These are phyloP conservation scores for Bucco capensis DNA, from an alignment of 2,113 vertebrate species.

Conservation along the genomic window DNA sequence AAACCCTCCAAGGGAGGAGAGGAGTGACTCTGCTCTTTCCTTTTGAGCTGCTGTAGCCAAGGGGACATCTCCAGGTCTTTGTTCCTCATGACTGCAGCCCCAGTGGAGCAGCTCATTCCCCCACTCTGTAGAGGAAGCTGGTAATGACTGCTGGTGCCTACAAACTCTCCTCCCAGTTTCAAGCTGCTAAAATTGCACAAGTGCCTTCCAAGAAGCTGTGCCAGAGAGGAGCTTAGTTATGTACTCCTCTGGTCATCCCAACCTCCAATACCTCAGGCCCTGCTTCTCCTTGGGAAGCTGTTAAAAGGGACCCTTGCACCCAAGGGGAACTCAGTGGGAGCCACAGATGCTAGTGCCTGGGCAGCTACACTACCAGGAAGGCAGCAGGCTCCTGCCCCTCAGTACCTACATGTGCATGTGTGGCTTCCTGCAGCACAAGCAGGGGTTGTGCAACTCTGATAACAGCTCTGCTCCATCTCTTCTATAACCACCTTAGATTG, in stretches of 20 bases:
- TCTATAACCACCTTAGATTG: neutral
- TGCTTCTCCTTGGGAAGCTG: neutral
- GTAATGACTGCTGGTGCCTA: neutral
- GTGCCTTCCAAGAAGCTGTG: neutral
- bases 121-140: neutral
- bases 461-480: neutral
- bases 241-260: neutral
- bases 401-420: fast-evolving
- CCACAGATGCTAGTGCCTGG: too few relatives aligned
- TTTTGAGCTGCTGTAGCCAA: neutral
- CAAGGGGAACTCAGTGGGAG: neutral
- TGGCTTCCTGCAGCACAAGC: neutral
- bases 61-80: neutral
- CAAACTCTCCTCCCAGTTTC: neutral
- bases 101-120: neutral
- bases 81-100: neutral
- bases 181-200: neutral
- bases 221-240: neutral
- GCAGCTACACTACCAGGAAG: neutral
- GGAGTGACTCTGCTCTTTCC: neutral
- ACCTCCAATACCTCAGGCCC: neutral
- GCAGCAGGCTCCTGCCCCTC: neutral
- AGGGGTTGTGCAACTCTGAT: neutral
- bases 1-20: neutral
- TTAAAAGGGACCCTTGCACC: neutral